Evolutionary conservation across 1,140 invertebrate genomes (phyloP).

Genomic region (Nasonia vitripennis): DNA sequence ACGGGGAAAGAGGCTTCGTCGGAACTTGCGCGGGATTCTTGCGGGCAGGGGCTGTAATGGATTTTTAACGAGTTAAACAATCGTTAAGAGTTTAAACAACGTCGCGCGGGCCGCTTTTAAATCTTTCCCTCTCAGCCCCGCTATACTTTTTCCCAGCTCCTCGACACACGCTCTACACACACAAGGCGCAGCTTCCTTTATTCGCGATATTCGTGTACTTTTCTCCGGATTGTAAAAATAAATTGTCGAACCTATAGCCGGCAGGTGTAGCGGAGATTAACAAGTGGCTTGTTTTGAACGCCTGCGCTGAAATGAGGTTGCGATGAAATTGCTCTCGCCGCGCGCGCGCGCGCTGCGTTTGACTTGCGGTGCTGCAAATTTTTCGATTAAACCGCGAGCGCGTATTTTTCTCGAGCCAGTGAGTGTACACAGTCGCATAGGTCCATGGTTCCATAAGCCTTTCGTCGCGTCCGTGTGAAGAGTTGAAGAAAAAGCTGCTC

Average conservation of each 20-base stretch:
- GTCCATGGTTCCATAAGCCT: neutral
- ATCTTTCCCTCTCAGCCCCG: constrained; percentile 20
- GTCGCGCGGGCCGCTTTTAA: constrained; percentile 51
- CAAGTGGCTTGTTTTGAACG: constrained; percentile 39
- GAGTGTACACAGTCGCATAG: neutral
- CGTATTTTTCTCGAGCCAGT: neutral
- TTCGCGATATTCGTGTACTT: neutral
- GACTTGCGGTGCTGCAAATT: constrained; percentile 19
- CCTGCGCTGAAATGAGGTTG: neutral
- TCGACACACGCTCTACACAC: neutral
- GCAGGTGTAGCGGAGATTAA: constrained; percentile 36
- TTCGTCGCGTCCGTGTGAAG: neutral
- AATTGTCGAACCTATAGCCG: constrained; percentile 34
- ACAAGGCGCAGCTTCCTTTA: neutral
- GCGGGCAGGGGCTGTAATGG: constrained; percentile 64
- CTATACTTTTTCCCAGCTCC: neutral
- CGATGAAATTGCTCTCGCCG: constrained; percentile 26
- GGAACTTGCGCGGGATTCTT: constrained; percentile 23
- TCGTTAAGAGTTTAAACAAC: constrained; percentile 72
- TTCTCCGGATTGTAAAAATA: constrained; percentile 11
- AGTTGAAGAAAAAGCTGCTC: too few species aligned
- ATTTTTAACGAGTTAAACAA: constrained; percentile 73
- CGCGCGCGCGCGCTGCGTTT: constrained; percentile 1
- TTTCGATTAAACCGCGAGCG: constrained; percentile 28
- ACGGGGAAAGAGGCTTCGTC: neutral